Evolutionary conservation across 1,140 invertebrate genomes (phyloP), one percentile per base, ranked within the genome.

Genomic region (Rhynchophorus ferrugineus): DNA sequence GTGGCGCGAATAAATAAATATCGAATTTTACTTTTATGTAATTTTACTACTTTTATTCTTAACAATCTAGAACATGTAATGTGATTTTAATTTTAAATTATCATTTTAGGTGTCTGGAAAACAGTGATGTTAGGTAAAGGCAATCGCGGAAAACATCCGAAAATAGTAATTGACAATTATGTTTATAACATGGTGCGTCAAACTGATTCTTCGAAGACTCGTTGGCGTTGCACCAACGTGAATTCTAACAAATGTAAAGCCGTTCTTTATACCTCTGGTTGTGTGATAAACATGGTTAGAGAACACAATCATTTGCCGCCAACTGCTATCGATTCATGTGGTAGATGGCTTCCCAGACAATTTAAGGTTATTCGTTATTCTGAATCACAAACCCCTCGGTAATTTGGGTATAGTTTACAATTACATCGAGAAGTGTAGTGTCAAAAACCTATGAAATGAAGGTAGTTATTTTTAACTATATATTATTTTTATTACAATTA

Each of bases 81-180:
- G n/a, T n/a, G n/a, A n/a, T n/a, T n/a, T n/a, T n/a, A n/a, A n/a
- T n/a, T n/a, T n/a, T n/a, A n/a, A n/a, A n/a, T n/a, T n/a, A n/a
- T n/a, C n/a, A 41, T 44, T 44, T 44, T 44, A 44, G 42, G 42
- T 8, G n/a, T 1, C 9, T 44, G 42, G 42, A 44, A 22, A 7
- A 8, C 11, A 20, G 42, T 44, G 14, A 24, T n/a, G 7, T 44
- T 44, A 14, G 42, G 42, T 24, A 44, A 24, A 29, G 42, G 42
- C 11, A 44, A 44, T 3, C 42, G 42, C 2, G 42, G 42, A 9
- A 44, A 6, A 14, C 42, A 44, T 29, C 42, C 42, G n/a, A 44
- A 44, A 44, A 44, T 44, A 20, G 14, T 44, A 7, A 20, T 44
- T 2, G 21, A 44, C 29, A 29, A 44, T 44, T 44, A 24, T 20